phyloP scores from a whole-genome alignment of 2,113 vertebrate genomes.

The Chaetops frenatus region DNA sequence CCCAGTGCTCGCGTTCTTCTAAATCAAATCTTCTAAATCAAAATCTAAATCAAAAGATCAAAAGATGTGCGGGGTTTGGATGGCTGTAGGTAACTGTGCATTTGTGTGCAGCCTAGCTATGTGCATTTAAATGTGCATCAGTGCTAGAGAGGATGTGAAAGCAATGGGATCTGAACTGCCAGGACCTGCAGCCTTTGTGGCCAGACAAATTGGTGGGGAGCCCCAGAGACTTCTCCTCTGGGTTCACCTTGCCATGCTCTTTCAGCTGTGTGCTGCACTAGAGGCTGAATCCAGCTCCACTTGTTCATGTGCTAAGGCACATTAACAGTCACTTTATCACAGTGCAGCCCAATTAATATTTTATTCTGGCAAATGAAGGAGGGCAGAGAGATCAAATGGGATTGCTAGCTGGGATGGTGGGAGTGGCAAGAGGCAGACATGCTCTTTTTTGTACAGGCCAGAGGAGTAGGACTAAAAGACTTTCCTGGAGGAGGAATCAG shows the following conservation, averaged over 20 bases:
- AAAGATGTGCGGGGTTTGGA: too few species aligned
- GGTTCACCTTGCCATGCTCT: not conserved
- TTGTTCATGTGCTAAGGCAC: not conserved
- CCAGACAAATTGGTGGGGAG: not conserved
- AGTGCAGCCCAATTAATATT: slow-evolving; percentile 16
- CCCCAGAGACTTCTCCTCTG: not conserved
- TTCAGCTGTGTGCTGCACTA: accelerated
- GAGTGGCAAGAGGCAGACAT: not conserved
- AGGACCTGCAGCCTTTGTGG: not conserved
- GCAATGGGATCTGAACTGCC: accelerated
- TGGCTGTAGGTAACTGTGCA: not conserved
- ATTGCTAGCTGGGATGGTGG: not conserved
- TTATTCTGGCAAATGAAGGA: slow-evolving; percentile 34
- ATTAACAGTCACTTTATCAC: slow-evolving; percentile 6
- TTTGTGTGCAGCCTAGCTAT: not conserved
- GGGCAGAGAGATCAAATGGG: slow-evolving; percentile 23
- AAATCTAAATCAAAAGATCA: too few species aligned
- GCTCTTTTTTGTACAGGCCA: not conserved
- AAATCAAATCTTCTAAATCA: too few species aligned
- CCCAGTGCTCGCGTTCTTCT: too few species aligned
- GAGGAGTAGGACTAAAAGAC: not conserved
- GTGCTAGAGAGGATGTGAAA: not conserved
- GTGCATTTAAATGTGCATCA: accelerated
- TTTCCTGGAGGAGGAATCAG: not conserved
- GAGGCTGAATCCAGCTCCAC: not conserved